Percentiles rank a stretch among this genome's conserved stretches.
Conservation (phyloP, 2,797 vertebrate genomes). For the Eptatretus atami region DNA sequence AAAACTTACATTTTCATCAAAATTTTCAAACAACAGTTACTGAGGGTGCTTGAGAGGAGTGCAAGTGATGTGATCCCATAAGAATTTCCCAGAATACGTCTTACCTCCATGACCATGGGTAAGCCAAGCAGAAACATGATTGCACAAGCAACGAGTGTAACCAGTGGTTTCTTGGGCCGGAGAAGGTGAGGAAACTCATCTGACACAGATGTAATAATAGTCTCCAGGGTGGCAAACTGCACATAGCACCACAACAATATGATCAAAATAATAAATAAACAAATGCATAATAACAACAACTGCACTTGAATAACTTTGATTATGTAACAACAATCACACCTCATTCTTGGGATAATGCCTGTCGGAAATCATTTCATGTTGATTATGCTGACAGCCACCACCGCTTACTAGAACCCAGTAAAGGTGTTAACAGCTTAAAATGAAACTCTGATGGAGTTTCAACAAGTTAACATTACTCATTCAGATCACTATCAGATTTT, state of each 20-base stretch:
- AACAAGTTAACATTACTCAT: no score
- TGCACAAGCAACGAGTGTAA: conserved; percentile 55
- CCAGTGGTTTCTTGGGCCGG: conserved; percentile 56
- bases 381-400: no score
- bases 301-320: no score
- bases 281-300: background rate
- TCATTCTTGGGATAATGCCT: no score
- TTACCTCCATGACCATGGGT: conserved; percentile 94
- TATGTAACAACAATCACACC: no score
- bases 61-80: background rate
- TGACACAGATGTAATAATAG: conserved; percentile 74
- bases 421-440: no score
- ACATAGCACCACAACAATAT: conserved; percentile 1
- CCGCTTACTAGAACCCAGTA: no score
- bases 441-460: no score
- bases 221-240: conserved; percentile 91
- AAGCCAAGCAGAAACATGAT: conserved; percentile 76
- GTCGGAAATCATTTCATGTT: no score
- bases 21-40: no score
- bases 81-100: background rate
- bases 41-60: background rate
- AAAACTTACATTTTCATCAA: no score
- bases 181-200: conserved; percentile 81
- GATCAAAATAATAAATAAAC: background rate
- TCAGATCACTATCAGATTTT: no score